Evolutionary conservation across 2,797 vertebrate genomes (phyloP), one percentile per base, ranked within the genome.

Genomic region (Sebastes wilsoni): DNA sequence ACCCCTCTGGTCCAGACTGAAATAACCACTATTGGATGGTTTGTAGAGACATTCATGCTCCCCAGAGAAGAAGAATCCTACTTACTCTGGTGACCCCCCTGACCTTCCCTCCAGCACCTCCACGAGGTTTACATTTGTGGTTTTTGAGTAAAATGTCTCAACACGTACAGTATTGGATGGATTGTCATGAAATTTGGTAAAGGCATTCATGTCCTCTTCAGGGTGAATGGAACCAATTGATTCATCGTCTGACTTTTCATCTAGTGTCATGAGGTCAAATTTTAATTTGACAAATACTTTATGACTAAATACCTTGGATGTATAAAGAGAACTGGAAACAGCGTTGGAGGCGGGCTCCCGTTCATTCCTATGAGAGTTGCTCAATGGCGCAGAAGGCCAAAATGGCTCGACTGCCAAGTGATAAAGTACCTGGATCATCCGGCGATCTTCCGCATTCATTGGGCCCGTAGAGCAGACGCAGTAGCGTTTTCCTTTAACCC

Each of bases 301-400:
- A 49, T 8, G 46, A 49, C 38, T 42, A 14, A 42, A 42, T 0
- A 42, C 38, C 13, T 0, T 14, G 6, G 42, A 46, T 18, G 42
- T 46, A 46, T 46, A 46, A 0, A 46, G 42, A 46, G 14, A 46
- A 46, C 0, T 46, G 42, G 42, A 46, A 0, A 18, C 42, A 18
- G 6, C 16, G 16, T 0, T 46, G 42, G 16, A 46, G 16, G 42
- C 0, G 16, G 42, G 42, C 42, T 46, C 42, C 16, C 16, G 16
- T 46, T 46, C 42, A 46, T 18, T 18, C 42, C 42, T 46, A 46
- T 46, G 42, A 42, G 36, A 42, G 42, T 46, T 46, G 42, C 1
- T 46, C 42, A 0, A 0, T 42, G 0, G 42, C 0, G 1, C 16
- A 46, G 42, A 46, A 0, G 42, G 42, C 6, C 42, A 46, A 18